Percentiles rank a stretch among this genome's conserved stretches.
Evolutionary conservation across 2,113 vertebrate genomes (phyloP).

Genomic region (Ascaphus truei): DNA sequence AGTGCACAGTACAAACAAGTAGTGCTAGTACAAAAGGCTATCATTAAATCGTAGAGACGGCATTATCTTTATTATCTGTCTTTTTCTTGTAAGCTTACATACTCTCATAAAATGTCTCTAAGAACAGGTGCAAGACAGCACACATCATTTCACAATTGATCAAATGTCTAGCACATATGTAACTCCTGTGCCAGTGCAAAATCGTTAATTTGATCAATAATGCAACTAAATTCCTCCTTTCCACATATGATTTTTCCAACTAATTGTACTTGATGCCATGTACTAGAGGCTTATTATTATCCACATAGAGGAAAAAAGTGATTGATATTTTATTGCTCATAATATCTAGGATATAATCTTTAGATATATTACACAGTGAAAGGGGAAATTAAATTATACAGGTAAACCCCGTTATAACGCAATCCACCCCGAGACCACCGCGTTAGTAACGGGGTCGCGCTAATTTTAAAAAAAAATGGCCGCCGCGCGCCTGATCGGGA

Average conservation of each 20-base stretch:
- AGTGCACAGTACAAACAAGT: too few species aligned
- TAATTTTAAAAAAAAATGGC: too few species aligned
- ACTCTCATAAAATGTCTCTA: constrained; percentile 5
- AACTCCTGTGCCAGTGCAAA: background rate
- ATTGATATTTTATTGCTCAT: too few species aligned
- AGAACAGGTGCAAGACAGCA: background rate
- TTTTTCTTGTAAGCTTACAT: background rate
- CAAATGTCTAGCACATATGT: constrained; percentile 1
- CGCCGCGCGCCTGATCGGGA: too few species aligned
- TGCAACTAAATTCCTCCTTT: background rate
- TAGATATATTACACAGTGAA: too few species aligned
- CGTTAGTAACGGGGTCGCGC: too few species aligned
- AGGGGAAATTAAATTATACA: too few species aligned
- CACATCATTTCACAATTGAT: constrained; percentile 17
- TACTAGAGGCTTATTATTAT: background rate
- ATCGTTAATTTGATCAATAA: constrained; percentile 5
- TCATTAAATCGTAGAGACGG: too few species aligned
- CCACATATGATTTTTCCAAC: background rate
- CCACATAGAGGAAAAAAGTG: background rate
- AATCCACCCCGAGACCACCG: too few species aligned
- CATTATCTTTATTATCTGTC: constrained; percentile 5
- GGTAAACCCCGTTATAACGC: too few species aligned
- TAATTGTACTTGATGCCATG: background rate
- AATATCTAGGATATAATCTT: too few species aligned
- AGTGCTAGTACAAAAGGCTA: too few species aligned